Percentiles rank a stretch among this genome's conserved stretches.
Evolutionary conservation across 2,888 invertebrate species (phyloP).

Genomic region (Aphodius sticticus): DNA sequence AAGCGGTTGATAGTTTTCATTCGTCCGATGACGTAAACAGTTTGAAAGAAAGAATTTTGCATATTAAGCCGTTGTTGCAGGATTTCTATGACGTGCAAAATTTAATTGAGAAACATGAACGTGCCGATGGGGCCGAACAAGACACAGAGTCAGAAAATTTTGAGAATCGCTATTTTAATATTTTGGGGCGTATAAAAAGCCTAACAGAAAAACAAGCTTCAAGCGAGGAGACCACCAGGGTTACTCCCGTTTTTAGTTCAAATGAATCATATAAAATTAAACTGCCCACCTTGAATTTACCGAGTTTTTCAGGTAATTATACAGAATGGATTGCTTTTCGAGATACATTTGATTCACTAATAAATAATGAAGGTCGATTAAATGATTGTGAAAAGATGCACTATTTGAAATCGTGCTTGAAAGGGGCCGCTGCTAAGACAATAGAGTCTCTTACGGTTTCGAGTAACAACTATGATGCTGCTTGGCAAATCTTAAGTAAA

Average conservation of each 20-base stretch:
- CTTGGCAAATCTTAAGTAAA: slow-evolving; percentile 5
- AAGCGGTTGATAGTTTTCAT: neutral
- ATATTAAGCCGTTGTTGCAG: neutral
- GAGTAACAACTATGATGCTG: neutral
- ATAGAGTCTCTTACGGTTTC: slow-evolving; percentile 7
- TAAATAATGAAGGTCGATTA: neutral
- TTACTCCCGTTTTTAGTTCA: neutral
- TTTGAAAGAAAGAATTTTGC: neutral
- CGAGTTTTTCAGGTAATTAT: neutral
- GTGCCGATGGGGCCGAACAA: neutral
- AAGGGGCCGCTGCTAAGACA: neutral
- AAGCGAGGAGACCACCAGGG: neutral
- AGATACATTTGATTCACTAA: slow-evolving; percentile 12
- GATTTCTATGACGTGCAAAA: neutral
- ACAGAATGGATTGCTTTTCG: slow-evolving; percentile 7
- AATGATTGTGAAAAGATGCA: neutral
- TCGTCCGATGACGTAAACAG: neutral
- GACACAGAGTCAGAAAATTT: neutral
- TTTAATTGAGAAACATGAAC: neutral
- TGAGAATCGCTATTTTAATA: neutral
- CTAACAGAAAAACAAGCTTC: neutral
- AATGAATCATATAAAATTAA: slow-evolving; percentile 15
- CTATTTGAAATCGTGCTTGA: neutral
- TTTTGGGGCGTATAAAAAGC: neutral
- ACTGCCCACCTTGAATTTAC: neutral